Conservation (phyloP, 2,888 invertebrate species). For the Hedychridium roseum region DNA sequence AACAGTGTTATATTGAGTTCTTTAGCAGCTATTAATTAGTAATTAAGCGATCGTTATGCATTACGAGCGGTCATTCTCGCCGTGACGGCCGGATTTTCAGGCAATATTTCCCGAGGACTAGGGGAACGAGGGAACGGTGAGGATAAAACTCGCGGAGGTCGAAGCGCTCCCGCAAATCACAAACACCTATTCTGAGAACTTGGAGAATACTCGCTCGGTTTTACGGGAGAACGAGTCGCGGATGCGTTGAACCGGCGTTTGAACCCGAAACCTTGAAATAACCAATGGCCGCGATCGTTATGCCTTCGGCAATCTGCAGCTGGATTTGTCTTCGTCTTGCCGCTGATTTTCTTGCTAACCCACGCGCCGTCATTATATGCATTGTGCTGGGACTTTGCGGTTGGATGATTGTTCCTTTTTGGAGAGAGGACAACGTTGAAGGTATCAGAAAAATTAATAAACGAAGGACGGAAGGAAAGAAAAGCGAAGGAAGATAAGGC, state of each 20-base stretch:
- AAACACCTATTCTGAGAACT: slow-evolving; percentile 52
- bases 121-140: background rate
- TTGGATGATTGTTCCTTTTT: background rate
- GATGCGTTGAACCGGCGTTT: slow-evolving; percentile 53
- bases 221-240: slow-evolving; percentile 46
- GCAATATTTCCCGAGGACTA: background rate
- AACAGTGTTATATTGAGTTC: too few relatives aligned
- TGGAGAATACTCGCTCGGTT: slow-evolving; percentile 39
- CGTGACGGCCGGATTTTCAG: slow-evolving; percentile 14
- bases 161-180: background rate
- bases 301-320: too few relatives aligned
- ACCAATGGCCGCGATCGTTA: slow-evolving; percentile 63
- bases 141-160: background rate
- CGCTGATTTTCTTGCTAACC: slow-evolving; percentile 18
- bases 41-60: too few relatives aligned
- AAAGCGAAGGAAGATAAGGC: too few relatives aligned
- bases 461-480: too few relatives aligned
- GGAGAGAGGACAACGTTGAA: too few relatives aligned
- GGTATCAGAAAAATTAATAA: too few relatives aligned
- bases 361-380: too few relatives aligned
- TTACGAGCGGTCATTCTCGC: slow-evolving; percentile 3
- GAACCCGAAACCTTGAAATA: slow-evolving; percentile 63
- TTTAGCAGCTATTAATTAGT: too few relatives aligned
- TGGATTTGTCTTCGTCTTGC: too few relatives aligned
- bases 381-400: background rate